Base-by-base conservation (phyloP, 2,113 vertebrate genomes). In the Corydoras maculifer region DNA sequence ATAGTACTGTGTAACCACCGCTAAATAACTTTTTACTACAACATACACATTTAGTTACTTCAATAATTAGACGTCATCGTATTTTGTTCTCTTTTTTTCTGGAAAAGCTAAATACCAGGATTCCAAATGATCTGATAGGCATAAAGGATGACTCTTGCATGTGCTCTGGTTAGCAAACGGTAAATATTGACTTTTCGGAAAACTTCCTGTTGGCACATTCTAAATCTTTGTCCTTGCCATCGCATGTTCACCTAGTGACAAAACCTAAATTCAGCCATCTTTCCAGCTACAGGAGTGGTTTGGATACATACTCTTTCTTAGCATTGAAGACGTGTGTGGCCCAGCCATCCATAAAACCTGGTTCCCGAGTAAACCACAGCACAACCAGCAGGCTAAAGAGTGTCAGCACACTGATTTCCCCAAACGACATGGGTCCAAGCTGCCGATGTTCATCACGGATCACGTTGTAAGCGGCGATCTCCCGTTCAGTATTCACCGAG, bases 351-450 rank as follows among this genome's bases (percentile, higher is more conserved):
- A 96, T 78, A 84, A 98, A 99, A 62, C 94, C 91, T 0, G 95
- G 97, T 32, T 95, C 91, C 29, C 94, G 83, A 8, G 92, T 91
- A 86, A 99, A 97, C 97, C 97, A 99, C 75, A 99, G 88, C 69
- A 77, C 12, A 62, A 98, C 87, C 77, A 99, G 84, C 59, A 97
- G 83, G 51, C 83, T 0, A 79, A 99, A 98, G 68, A 93, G 87
- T 0, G 86, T 43, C 63, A 96, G 81, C 7, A 99, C 92, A 5
- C 79, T 96, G 71, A 78, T 15, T 81, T 99, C 96, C 0, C 91
- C 93, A 0, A 91, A 98, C 15, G 87, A 89, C 80, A 95, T 82
- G 10, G 87, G 86, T 0, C 97, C 97, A 66, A 99, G 80, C 4
- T 87, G 89, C 8, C 30, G 78, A 77, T 94, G 82, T 75, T 97